Conservation (phyloP, 2,113 vertebrate genomes). For the Eleginops maclovinus region DNA sequence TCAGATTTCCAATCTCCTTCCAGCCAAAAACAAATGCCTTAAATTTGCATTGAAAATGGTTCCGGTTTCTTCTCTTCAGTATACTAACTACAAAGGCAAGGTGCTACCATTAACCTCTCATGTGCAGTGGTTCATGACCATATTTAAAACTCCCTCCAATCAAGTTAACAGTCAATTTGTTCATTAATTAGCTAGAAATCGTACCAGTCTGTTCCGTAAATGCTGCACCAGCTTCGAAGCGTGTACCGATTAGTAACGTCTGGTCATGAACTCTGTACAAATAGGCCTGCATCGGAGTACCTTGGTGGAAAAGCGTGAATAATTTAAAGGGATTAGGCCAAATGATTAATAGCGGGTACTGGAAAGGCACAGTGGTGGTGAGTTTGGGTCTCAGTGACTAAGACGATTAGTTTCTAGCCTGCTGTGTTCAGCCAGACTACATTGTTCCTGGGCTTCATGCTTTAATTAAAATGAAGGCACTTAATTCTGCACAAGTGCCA, state of each 20-base stretch:
- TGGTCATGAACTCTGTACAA: slow-evolving; percentile 68
- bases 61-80: slow-evolving; percentile 24
- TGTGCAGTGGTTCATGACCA: slow-evolving; percentile 37
- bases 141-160: slow-evolving; percentile 39
- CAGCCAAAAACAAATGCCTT: not conserved
- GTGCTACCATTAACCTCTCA: slow-evolving; percentile 16
- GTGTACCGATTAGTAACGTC: slow-evolving; percentile 65
- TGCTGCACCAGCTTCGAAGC: slow-evolving; percentile 40
- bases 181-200: slow-evolving; percentile 71
- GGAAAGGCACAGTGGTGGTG: slow-evolving; percentile 59
- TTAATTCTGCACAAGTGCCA: slow-evolving; percentile 44
- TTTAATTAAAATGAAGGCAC: slow-evolving; percentile 53
- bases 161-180: slow-evolving; percentile 61
- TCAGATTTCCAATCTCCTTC: too few species aligned
- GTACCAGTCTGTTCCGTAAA: slow-evolving; percentile 54
- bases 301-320: slow-evolving; percentile 72
- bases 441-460: slow-evolving; percentile 50
- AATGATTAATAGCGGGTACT: slow-evolving; percentile 65
- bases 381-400: slow-evolving; percentile 66
- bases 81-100: slow-evolving; percentile 39
- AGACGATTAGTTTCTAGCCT: slow-evolving; percentile 65
- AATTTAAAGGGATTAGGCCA: slow-evolving; percentile 74
- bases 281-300: slow-evolving; percentile 50
- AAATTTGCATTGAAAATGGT: slow-evolving; percentile 17
- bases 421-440: slow-evolving; percentile 40